Base-by-base conservation (phyloP, 1,140 invertebrate species). In the Arion vulgaris region DNA sequence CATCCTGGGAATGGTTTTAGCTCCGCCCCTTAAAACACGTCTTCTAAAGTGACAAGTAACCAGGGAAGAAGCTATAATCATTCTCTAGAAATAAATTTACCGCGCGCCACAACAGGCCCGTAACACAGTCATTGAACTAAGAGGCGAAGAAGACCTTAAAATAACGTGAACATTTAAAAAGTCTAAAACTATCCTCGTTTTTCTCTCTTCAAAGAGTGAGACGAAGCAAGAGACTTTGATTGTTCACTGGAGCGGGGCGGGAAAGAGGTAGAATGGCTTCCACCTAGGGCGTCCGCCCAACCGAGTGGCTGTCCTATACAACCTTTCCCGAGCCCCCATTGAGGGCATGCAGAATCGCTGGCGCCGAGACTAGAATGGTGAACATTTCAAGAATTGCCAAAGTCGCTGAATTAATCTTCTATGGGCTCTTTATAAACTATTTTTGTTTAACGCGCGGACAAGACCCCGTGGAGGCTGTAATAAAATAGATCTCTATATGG, bases 141-240 rank as follows among this genome's bases (percentile, higher is more conserved):
- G 11, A 7, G 62, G n/a, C 7, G 5, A 23, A 66, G 32, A 66
- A 23, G 62, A n/a, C 62, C 62, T 66, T 66, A 28, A 66, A 57
- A 66, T 66, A 66, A 66, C 4, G 17, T 32, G 62, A 66, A 32
- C 32, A 15, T 7, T 32, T 32, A 28, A 32, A 66, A 7, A 66
- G 28, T 32, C 5, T 23, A 28, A 9, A 66, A 66, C 62, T 28
- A 66, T 66, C 62, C 32, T 32, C 62, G 62, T 32, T 66, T 66
- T 66, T 32, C 62, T 66, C n/a, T 66, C 62, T 66, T 66, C 62
- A 66, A 66, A 66, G 62, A 66, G 62, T 66, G 62, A 66, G 62
- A 5, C 62, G n/a, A 32, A 32, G n/a, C 62, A 34, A 66, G 17
- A 66, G 62, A 28, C 17, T 66, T 66, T 7, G 32, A 66, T 66